Evolutionary conservation across 2,797 vertebrate genomes (phyloP).

Genomic region (Chiroxiphia lanceolata): DNA sequence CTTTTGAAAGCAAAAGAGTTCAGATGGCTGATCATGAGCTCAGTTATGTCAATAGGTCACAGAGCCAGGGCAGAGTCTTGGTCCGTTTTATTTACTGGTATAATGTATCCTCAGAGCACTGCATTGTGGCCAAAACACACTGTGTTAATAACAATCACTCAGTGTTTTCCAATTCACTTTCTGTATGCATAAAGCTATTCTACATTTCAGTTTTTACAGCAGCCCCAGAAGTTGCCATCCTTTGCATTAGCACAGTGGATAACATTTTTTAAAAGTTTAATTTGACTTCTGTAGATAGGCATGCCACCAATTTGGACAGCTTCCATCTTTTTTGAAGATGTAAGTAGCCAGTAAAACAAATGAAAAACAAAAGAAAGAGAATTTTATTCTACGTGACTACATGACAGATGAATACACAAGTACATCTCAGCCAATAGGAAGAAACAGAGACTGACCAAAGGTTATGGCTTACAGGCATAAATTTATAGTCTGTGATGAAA

Average conservation of each 20-base stretch:
- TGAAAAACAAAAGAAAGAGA: not conserved
- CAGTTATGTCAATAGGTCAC: not conserved
- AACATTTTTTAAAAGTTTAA: not conserved
- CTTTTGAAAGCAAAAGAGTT: not conserved
- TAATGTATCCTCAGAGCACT: not conserved
- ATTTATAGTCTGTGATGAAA: conserved; percentile 68
- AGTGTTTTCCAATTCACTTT: not conserved
- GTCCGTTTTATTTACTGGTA: not conserved
- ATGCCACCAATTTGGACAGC: not conserved
- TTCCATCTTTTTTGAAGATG: not conserved
- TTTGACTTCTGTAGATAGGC: not conserved
- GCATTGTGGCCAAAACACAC: not conserved
- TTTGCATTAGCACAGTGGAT: not conserved
- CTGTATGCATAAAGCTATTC: not conserved
- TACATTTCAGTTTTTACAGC: not conserved
- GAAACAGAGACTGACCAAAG: conserved; percentile 61
- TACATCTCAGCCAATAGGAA: conserved; percentile 21
- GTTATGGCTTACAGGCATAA: conserved; percentile 66
- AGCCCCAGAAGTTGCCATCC: not conserved
- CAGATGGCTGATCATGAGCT: not conserved
- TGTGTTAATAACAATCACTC: not conserved
- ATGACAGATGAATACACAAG: conserved; percentile 17
- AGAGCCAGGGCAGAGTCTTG: not conserved
- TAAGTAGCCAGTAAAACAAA: conserved; percentile 3
- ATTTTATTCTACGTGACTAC: conserved; percentile 35